A percentile compares a stretch with the other conserved stretches of the same genome.
Conservation (phyloP, 2,797 vertebrate species). For the Bradypus variegatus region DNA sequence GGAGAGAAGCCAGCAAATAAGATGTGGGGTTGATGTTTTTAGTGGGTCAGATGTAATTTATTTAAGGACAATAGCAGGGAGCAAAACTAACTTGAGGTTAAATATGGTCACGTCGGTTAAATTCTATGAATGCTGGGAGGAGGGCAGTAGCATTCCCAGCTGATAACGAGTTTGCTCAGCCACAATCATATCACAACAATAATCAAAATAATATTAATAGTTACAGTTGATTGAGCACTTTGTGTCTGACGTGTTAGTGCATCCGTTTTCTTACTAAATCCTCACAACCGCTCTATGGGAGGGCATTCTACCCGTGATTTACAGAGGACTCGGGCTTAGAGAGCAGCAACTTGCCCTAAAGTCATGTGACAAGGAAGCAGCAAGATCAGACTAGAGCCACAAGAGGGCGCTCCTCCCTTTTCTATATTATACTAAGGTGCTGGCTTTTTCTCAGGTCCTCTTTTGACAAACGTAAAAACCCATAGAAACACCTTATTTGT, state of each 20-base stretch:
- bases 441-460: neutral
- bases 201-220: neutral
- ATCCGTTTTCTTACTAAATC: neutral
- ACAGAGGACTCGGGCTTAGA: neutral
- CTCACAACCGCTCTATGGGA: neutral
- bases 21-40: neutral
- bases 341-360: neutral
- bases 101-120: neutral
- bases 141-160: neutral
- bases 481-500: neutral
- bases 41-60: neutral
- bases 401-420: neutral
- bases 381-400: neutral
- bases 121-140: neutral
- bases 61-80: neutral
- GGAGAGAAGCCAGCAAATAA: neutral
- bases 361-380: neutral
- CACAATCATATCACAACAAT: neutral
- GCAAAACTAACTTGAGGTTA: neutral
- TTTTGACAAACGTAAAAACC: neutral
- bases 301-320: neutral
- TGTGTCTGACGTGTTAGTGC: neutral
- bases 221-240: neutral
- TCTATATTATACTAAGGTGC: rapidly evolving
- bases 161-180: neutral